Conservation (phyloP, 2,888 invertebrate genomes). For the Rhorus exstirpatorius region DNA sequence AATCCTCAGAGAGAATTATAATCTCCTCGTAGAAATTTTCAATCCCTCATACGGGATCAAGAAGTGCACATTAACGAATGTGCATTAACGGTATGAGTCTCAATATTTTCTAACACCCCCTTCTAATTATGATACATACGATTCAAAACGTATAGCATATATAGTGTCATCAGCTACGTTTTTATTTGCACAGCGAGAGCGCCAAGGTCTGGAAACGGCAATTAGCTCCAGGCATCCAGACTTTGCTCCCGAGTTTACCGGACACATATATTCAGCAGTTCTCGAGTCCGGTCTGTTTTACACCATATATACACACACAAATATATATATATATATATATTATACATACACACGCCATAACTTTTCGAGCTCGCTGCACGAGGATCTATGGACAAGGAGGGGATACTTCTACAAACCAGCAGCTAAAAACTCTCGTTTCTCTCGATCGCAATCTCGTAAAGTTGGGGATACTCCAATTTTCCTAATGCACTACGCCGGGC, state of each 20-base stretch:
- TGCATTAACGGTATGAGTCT: no score
- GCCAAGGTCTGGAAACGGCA: conserved; percentile 35
- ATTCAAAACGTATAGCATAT: neutral
- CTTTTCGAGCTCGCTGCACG: conserved; percentile 39
- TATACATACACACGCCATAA: conserved; percentile 34
- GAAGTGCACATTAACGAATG: no score
- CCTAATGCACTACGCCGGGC: conserved; percentile 79
- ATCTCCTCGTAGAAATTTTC: no score
- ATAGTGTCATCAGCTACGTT: conserved; percentile 29
- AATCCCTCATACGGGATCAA: neutral
- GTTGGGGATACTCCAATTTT: conserved; percentile 84
- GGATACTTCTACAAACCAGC: conserved; percentile 40
- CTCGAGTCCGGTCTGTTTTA: conserved; percentile 14
- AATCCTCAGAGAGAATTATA: no score
- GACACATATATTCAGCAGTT: conserved; percentile 32
- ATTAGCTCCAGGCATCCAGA: conserved; percentile 53
- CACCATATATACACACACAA: conserved; percentile 11
- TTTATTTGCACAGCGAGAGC: conserved; percentile 29
- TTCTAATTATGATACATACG: conserved; percentile 2
- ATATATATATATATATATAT: neutral
- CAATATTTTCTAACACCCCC: no score
- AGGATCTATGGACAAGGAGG: conserved; percentile 35
- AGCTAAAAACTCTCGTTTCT: conserved; percentile 61
- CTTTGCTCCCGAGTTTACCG: conserved; percentile 42
- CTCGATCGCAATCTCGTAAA: conserved; percentile 73